These are phyloP conservation scores for Orchestia grillus DNA, from an alignment of 1,140 invertebrate species.

Conservation along the genomic window DNA sequence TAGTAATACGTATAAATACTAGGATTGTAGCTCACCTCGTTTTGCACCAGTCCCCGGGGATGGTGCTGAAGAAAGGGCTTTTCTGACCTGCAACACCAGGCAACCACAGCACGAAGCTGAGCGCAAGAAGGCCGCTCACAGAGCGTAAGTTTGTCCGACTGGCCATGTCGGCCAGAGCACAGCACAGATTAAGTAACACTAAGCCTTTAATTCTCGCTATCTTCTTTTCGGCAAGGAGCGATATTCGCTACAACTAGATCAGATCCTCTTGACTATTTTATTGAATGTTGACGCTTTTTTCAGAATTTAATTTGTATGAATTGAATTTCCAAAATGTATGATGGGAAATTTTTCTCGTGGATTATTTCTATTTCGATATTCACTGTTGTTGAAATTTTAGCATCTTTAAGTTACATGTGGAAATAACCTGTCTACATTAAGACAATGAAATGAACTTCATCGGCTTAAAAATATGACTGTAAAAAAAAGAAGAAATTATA, in stretches of 20 bases:
- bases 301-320: neutral
- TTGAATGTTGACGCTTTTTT: neutral
- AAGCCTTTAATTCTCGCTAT: neutral
- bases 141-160: neutral
- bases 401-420: neutral
- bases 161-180: neutral
- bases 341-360: neutral
- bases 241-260: neutral
- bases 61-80: constrained; percentile 21
- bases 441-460: neutral
- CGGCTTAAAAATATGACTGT: neutral
- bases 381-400: neutral
- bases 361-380: neutral
- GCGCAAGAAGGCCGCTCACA: neutral
- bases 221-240: neutral
- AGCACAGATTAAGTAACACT: neutral
- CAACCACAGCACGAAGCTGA: neutral
- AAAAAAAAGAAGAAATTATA: neutral
- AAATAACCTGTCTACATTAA: neutral
- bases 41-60: constrained; percentile 39
- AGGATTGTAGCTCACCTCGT: neutral
- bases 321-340: too few relatives aligned
- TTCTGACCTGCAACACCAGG: neutral
- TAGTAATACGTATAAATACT: too few relatives aligned
- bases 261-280: neutral